Conservation (phyloP, 2,113 vertebrate species). For the Tichodroma muraria region DNA sequence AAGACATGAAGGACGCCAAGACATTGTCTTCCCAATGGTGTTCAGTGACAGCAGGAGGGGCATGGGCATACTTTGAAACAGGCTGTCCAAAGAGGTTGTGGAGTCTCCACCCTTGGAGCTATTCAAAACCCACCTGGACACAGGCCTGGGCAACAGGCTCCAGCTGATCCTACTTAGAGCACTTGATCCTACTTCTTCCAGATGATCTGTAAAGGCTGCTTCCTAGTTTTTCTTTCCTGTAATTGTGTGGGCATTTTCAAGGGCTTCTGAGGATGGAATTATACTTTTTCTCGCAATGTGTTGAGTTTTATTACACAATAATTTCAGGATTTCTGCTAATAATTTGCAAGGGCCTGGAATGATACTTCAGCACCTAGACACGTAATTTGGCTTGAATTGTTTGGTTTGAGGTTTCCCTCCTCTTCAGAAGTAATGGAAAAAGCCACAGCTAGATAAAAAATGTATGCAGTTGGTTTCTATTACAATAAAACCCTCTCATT, state of each 20-base stretch:
- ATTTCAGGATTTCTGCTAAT: neutral
- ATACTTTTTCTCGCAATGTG: neutral
- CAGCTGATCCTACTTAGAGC: neutral
- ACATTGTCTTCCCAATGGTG: neutral
- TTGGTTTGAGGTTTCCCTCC: neutral
- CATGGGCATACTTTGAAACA: neutral
- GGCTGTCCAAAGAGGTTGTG: neutral
- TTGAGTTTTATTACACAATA: neutral
- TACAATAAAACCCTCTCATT: neutral
- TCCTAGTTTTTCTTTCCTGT: neutral
- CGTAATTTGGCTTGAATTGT: neutral
- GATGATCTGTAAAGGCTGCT: neutral
- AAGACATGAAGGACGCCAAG: neutral
- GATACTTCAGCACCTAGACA: neutral
- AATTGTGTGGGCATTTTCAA: neutral
- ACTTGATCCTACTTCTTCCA: too few relatives aligned
- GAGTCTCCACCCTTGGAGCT: neutral
- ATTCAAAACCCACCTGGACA: neutral
- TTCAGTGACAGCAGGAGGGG: neutral
- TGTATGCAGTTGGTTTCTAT: neutral
- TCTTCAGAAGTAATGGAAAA: neutral
- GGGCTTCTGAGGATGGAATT: neutral
- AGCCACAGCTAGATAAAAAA: neutral
- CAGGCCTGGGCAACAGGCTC: rapidly evolving
- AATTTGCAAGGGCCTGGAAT: neutral